Percentiles rank a stretch among this genome's conserved stretches.
Conservation (phyloP, 2,888 invertebrate species). For the Nineta flava region DNA sequence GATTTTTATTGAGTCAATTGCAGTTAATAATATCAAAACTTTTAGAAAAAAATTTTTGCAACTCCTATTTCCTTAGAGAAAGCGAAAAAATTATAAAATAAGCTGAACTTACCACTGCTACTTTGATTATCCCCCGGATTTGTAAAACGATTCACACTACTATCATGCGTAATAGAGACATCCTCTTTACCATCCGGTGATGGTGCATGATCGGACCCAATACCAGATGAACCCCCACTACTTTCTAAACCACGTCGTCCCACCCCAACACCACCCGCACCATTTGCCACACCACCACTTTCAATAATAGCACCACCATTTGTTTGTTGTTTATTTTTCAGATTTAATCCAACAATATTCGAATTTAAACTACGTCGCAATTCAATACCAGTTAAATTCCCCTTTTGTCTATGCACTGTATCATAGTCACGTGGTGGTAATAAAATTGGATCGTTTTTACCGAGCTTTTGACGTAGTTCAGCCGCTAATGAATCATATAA, state of each 20-base stretch:
- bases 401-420: conserved; percentile 66
- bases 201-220: conserved; percentile 77
- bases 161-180: conserved; percentile 20
- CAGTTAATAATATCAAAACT: too few species aligned
- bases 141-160: conserved; percentile 24
- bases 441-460: conserved; percentile 50
- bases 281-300: conserved; percentile 21
- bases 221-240: conserved; percentile 68
- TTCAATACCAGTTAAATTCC: conserved; percentile 60
- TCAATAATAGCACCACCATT: conserved; percentile 16
- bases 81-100: too few species aligned
- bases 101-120: conserved; percentile 37
- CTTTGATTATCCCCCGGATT: conserved; percentile 40
- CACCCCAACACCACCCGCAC: conserved; percentile 11
- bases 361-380: conserved; percentile 51
- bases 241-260: conserved; percentile 21
- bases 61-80: too few species aligned
- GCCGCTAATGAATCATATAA: conserved; percentile 85
- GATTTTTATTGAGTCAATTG: too few species aligned
- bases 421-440: conserved; percentile 91
- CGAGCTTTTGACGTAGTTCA: conserved; percentile 66
- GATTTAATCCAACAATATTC: conserved; percentile 43
- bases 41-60: too few species aligned
- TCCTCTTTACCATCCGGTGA: conserved; percentile 49
- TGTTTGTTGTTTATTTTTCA: conserved; percentile 14